A percentile compares a stretch with the other conserved stretches of the same genome.
These are phyloP conservation scores for Polypterus senegalus DNA, from an alignment of 2,113 vertebrate species.

Conservation along the genomic window DNA sequence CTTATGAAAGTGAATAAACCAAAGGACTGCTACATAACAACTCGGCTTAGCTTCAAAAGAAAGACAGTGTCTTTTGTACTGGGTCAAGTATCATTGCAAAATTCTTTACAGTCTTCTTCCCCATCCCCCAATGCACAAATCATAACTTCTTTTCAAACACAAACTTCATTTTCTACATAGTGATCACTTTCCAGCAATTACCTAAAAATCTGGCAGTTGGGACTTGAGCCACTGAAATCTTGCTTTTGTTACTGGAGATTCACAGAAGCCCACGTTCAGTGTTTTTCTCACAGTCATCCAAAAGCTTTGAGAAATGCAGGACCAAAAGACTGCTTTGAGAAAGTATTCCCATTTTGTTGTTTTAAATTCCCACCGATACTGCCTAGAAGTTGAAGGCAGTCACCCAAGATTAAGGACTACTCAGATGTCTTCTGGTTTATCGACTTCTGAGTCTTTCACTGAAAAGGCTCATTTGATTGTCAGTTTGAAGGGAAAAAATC, in stretches of 20 bases:
- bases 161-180: conserved; percentile 10
- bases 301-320: conserved; percentile 22
- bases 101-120: neutral
- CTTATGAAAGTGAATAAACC: conserved; percentile 22
- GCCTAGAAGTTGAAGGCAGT: conserved; percentile 24
- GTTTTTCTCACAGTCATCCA: conserved; percentile 19
- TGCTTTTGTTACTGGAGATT: conserved; percentile 23
- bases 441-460: neutral
- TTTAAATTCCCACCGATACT: conserved; percentile 23
- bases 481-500: neutral
- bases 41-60: conserved; percentile 13
- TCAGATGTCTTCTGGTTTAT: neutral
- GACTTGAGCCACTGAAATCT: conserved; percentile 32
- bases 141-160: conserved; percentile 14
- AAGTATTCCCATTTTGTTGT: conserved; percentile 19
- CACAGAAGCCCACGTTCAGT: conserved; percentile 25
- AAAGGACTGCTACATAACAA: conserved; percentile 23
- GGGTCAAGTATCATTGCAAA: conserved; percentile 7
- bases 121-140: conserved; percentile 18
- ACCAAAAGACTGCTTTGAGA: conserved; percentile 20
- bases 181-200: conserved; percentile 24
- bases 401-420: conserved; percentile 5
- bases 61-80: conserved; percentile 9
- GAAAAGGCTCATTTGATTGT: neutral
- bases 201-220: conserved; percentile 26